phyloP scores from a whole-genome alignment of 2,797 vertebrate genomes.

The Rousettus madagascariensis region DNA sequence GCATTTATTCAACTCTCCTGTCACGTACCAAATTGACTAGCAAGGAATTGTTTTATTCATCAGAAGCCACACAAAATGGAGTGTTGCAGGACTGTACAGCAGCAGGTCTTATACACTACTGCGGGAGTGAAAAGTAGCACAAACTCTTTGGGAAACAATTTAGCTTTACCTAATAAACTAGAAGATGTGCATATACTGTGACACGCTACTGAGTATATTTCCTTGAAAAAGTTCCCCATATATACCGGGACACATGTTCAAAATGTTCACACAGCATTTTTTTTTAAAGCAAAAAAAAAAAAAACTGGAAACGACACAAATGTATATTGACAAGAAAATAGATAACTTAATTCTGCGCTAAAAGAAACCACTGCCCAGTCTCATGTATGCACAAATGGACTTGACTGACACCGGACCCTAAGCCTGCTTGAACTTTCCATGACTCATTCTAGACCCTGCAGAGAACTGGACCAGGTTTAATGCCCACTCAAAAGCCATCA shows the following conservation, averaged over 20 bases:
- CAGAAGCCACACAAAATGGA: background rate
- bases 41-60: background rate
- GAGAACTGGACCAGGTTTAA: background rate
- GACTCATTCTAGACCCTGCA: background rate
- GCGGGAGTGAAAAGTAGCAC: background rate
- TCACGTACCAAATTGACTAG: background rate
- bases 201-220: background rate
- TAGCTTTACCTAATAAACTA: background rate
- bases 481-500: background rate
- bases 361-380: background rate
- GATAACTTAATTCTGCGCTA: background rate
- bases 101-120: background rate
- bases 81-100: accelerated
- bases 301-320: background rate
- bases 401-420: background rate
- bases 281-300: background rate
- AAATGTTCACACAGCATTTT: background rate
- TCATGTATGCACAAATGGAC: background rate
- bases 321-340: background rate
- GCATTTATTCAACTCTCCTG: background rate
- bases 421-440: background rate
- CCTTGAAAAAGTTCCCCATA: background rate
- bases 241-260: background rate
- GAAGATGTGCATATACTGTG: background rate
- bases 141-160: background rate